Percentiles rank a stretch among this genome's conserved stretches.
Evolutionary conservation across 2,797 vertebrate genomes (phyloP).

Genomic region (Sebastes itinus): DNA sequence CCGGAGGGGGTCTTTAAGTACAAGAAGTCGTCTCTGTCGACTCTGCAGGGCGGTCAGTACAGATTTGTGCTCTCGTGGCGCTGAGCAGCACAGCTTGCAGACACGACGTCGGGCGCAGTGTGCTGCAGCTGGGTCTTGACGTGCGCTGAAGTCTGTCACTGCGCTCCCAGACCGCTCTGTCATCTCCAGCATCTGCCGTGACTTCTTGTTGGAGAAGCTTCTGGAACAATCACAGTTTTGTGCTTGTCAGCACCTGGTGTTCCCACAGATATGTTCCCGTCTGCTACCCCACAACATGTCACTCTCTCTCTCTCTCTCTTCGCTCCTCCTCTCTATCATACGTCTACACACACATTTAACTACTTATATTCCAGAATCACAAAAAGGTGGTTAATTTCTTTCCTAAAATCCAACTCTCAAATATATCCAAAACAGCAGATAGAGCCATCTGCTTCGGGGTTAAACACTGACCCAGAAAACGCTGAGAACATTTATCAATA

Average conservation of each 20-base stretch:
- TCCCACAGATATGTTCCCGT: constrained; percentile 34
- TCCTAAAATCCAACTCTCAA: background rate
- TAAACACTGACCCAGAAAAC: constrained; percentile 46
- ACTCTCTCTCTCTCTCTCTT: background rate
- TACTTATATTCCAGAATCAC: background rate
- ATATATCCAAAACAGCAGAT: constrained; percentile 5
- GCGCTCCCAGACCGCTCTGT: constrained; percentile 57
- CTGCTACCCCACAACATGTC: constrained; percentile 48
- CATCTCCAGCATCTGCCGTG: constrained; percentile 72
- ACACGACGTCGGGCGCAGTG: constrained; percentile 26
- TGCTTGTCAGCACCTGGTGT: constrained; percentile 73
- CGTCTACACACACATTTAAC: background rate
- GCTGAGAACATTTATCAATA: constrained; percentile 25
- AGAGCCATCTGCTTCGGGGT: constrained; percentile 18
- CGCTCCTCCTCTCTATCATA: background rate
- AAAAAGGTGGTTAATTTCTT: background rate
- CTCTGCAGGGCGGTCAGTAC: constrained; percentile 25
- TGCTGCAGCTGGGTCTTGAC: constrained; percentile 65
- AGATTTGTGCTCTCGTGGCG: constrained; percentile 29
- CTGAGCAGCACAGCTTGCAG: constrained; percentile 57
- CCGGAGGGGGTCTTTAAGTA: background rate
- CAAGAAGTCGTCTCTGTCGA: background rate
- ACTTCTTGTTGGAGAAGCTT: constrained; percentile 69
- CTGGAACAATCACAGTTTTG: constrained; percentile 68
- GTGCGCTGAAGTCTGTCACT: constrained; percentile 67